Evolutionary conservation across 2,888 invertebrate genomes (phyloP), one percentile per base, ranked within the genome.

Genomic region (Cephalotes varians): DNA sequence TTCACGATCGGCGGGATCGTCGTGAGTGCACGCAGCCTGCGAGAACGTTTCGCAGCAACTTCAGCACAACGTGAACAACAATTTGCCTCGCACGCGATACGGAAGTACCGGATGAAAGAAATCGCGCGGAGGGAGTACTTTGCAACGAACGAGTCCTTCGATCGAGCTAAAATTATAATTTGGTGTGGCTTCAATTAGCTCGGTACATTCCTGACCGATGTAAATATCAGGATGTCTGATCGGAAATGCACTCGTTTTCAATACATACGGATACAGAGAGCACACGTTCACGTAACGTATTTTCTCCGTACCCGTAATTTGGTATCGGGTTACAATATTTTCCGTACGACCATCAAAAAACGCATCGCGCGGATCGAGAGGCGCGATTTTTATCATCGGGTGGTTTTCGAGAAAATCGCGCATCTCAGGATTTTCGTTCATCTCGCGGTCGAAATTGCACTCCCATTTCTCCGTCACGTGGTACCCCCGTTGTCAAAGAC

Each of bases 41-140:
- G 60, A 60, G 25, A 64, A 64, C 15, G 44, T 15, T 40, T 44
- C 65, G 18, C 25, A 47, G 5, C 65, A 65, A 28, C 65, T 65
- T 0, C 47, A 5, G 7, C 65, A 47, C 1, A 67, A 6, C 0
- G 10, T 28, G 10, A 44, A 47, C 2, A 67, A 2, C 2, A 47
- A 47, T 47, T 67, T 67, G 0, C 47, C 47, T 1, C 10, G 18
- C 0, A 28, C 28, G 5, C 18, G 65, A 10, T 44, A 64, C 2
- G 64, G 44, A 1, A 64, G 5, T 10, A 28, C 18, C 0, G 5
- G 44, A 1, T 65, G 28, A 65, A 47, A 65, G 9, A 65, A 10
- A 18, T 65, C 5, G 28, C 47, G 28, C 2, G 31, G 31, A 0
- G 31, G 31, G 2, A 67, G 28, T n/a, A 67, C n/a, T 4, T 1